These are phyloP conservation scores for Celastrina argiolus DNA, from an alignment of 2,888 invertebrate genomes.

Conservation along the genomic window DNA sequence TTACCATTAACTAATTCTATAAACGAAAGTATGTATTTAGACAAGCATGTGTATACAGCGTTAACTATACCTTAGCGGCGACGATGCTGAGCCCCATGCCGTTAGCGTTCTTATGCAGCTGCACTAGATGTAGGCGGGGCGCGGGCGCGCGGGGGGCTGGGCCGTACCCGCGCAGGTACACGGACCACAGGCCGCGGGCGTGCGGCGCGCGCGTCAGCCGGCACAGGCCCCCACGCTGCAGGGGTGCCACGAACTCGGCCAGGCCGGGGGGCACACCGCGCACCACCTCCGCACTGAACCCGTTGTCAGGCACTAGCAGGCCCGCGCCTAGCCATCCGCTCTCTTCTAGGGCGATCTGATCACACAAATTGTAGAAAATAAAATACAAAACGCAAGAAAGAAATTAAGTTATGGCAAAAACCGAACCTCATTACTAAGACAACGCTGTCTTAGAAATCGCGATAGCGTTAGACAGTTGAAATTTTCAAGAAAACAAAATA, in stretches of 20 bases:
- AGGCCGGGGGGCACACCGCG: conserved; percentile 95
- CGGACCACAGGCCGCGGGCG: conserved; percentile 96
- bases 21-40: too few species aligned
- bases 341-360: conserved; percentile 88
- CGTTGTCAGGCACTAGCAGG: conserved; percentile 96
- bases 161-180: conserved; percentile 85
- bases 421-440: too few species aligned
- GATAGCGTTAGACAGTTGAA: too few species aligned
- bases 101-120: conserved; percentile 94
- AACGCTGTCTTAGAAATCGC: too few species aligned
- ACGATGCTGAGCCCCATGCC: conserved; percentile 99
- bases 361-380: neutral
- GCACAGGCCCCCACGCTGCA: conserved; percentile 91
- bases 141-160: conserved; percentile 73
- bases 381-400: neutral
- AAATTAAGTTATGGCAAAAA: too few species aligned
- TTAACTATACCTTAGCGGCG: conserved; percentile 89
- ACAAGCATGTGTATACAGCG: too few species aligned
- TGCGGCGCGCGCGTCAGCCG: conserved; percentile 93
- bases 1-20: too few species aligned
- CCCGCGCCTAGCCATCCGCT: conserved; percentile 93
- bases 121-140: conserved; percentile 89
- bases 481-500: too few species aligned
- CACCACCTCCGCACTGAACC: conserved; percentile 97
- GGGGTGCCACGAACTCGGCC: conserved; percentile 88